phyloP scores from a whole-genome alignment of 2,113 vertebrate species.

The Barnardius zonarius region DNA sequence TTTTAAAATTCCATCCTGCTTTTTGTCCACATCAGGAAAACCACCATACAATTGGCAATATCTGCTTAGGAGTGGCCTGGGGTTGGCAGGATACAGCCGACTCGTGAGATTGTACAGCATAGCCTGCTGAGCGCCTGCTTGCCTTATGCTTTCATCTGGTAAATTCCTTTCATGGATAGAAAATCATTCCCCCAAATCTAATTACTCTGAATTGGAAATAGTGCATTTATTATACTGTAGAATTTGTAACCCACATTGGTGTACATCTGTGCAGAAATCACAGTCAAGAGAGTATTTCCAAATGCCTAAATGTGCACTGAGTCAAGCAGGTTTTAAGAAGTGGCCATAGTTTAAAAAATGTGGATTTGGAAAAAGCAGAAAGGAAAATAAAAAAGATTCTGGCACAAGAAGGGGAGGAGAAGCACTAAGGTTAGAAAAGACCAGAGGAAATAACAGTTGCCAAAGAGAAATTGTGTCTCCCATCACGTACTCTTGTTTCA shows the following conservation, averaged over 20 bases:
- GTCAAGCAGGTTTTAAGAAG: neutral
- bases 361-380: neutral
- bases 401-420: neutral
- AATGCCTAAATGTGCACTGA: neutral
- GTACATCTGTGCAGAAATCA: neutral
- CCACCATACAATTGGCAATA: neutral
- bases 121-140: neutral
- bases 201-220: neutral
- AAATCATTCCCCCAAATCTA: neutral
- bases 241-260: neutral
- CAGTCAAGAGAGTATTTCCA: neutral
- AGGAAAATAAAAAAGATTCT: neutral
- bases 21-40: constrained; percentile 21
- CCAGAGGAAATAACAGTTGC: neutral
- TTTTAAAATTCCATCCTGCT: neutral
- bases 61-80: neutral
- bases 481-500: neutral
- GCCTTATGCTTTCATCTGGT: neutral
- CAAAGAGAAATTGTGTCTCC: neutral
- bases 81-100: neutral
- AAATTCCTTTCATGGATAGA: neutral
- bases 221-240: neutral
- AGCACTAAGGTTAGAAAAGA: neutral
- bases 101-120: neutral
- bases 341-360: neutral